Evolutionary conservation across 2,113 vertebrate genomes (phyloP).

Genomic region (Copsychus sechellarum): DNA sequence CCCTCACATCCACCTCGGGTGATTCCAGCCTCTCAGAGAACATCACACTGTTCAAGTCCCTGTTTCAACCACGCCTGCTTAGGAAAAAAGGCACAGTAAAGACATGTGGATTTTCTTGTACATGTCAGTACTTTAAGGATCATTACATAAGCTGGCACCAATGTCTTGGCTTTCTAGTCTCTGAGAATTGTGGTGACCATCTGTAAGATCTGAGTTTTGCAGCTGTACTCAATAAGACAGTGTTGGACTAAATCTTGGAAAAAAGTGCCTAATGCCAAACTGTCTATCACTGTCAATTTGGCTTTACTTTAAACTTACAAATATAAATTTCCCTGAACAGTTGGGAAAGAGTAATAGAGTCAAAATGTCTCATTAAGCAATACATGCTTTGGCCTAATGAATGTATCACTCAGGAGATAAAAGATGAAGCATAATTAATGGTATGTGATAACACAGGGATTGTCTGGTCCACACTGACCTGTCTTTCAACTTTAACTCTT

Average conservation of each 20-base stretch:
- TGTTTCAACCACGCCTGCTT: neutral
- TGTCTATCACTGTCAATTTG: constrained; percentile 46
- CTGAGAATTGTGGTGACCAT: constrained; percentile 19
- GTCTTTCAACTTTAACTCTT: constrained; percentile 16
- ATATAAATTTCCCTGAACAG: constrained; percentile 41
- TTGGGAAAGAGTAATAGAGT: constrained; percentile 41
- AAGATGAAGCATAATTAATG: neutral
- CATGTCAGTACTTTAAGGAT: neutral
- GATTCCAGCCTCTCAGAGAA: neutral
- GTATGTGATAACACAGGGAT: neutral
- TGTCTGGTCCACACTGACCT: neutral
- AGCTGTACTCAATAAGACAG: constrained; percentile 65
- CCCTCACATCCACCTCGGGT: neutral
- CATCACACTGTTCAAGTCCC: neutral
- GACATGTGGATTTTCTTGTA: neutral
- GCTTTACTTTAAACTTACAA: constrained; percentile 39
- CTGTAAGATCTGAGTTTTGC: constrained; percentile 49
- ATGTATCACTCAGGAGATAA: neutral
- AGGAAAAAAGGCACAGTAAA: neutral
- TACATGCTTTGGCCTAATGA: neutral
- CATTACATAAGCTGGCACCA: constrained; percentile 48
- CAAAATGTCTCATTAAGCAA: constrained; percentile 51
- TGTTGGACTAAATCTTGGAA: constrained; percentile 60
- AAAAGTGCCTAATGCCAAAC: constrained; percentile 39
- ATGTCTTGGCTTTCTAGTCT: neutral